Evolutionary conservation across 2,113 vertebrate species (phyloP).

Genomic region (Grallaria varia): DNA sequence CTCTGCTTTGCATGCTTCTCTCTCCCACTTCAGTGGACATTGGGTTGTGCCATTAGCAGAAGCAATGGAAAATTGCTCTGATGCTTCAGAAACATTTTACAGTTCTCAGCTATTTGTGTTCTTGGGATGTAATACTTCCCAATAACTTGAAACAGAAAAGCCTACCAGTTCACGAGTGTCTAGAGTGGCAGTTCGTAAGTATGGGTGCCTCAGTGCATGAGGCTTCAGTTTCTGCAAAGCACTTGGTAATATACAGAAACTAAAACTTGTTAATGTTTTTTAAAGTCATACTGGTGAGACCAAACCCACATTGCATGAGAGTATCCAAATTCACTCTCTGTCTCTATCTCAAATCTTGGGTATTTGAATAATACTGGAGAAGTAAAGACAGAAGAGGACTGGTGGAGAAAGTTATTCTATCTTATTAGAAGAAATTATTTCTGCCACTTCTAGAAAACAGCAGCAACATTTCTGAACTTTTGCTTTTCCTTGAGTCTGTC

Average conservation of each 20-base stretch:
- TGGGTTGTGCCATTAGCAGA: neutral
- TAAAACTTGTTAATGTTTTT: neutral
- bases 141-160: neutral
- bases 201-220: neutral
- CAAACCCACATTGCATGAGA: neutral
- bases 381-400: neutral
- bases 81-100: neutral
- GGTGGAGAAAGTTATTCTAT: neutral
- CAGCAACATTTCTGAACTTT: neutral
- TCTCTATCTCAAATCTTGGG: neutral
- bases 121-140: neutral
- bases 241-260: neutral
- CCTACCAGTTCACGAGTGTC: neutral
- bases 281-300: neutral
- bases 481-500: neutral
- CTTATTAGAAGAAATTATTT: neutral
- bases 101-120: neutral
- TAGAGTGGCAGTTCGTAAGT: neutral
- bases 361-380: neutral
- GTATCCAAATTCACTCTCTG: neutral
- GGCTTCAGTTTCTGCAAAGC: neutral
- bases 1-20: neutral
- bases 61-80: neutral
- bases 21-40: neutral
- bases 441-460: neutral